Percentiles rank a stretch among this genome's conserved stretches.
Evolutionary conservation across 2,113 vertebrate species (phyloP).

Genomic region (Suricata suricatta): DNA sequence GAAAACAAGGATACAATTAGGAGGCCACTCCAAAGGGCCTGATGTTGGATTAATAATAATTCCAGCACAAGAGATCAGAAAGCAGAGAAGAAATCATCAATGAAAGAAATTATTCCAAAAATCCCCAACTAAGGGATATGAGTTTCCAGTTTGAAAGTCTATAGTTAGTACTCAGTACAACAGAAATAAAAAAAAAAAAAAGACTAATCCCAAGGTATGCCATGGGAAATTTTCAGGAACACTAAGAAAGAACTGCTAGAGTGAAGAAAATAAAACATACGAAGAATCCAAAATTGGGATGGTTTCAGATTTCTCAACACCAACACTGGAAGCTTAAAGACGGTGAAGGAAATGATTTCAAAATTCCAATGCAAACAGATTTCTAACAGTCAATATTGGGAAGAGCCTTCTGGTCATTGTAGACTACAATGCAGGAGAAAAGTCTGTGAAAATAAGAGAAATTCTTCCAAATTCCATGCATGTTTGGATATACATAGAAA

Average conservation of each 20-base stretch:
- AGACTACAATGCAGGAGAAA: not conserved
- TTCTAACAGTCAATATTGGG: not conserved
- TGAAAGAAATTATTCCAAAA: not conserved
- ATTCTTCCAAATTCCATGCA: not conserved
- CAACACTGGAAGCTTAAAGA: not conserved
- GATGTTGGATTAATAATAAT: not conserved
- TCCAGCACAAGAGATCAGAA: not conserved
- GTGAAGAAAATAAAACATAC: not conserved
- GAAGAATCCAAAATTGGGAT: not conserved
- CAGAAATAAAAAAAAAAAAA: too few species aligned
- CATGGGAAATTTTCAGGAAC: not conserved
- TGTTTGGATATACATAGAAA: not conserved
- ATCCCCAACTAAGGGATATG: not conserved
- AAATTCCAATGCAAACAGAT: not conserved
- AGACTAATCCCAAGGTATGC: not conserved
- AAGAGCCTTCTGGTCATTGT: not conserved
- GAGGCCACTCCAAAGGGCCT: not conserved
- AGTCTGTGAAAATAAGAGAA: not conserved
- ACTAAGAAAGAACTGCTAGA: not conserved
- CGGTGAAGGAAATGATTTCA: not conserved
- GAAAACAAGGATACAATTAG: not conserved
- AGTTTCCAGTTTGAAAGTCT: not conserved
- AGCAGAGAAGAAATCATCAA: not conserved
- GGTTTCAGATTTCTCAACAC: not conserved
- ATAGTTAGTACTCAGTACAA: not conserved